phyloP scores from a whole-genome alignment of 2,888 invertebrate species.

The Falcaria lacertinaria region DNA sequence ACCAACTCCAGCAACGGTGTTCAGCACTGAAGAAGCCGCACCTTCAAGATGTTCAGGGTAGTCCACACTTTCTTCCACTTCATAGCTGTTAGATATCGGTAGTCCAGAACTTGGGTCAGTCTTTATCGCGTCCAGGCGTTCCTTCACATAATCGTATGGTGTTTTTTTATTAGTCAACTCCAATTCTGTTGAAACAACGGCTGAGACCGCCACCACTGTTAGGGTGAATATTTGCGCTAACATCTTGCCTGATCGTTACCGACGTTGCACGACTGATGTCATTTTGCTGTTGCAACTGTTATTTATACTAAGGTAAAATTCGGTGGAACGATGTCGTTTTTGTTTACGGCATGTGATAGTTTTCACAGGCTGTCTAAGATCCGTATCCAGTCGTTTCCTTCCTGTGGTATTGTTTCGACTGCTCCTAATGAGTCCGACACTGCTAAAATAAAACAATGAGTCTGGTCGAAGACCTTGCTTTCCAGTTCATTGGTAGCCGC shows the following conservation, averaged over 20 bases:
- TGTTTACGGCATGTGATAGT: constrained; percentile 59
- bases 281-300: constrained; percentile 62
- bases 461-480: constrained; percentile 73
- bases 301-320: constrained; percentile 73
- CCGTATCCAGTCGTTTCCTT: constrained; percentile 68
- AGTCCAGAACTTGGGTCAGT: constrained; percentile 53
- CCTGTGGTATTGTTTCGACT: constrained; percentile 77
- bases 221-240: constrained; percentile 48
- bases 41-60: constrained; percentile 72
- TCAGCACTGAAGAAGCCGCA: constrained; percentile 63
- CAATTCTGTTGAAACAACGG: constrained; percentile 54
- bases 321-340: constrained; percentile 66
- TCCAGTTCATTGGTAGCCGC: constrained; percentile 71
- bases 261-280: constrained; percentile 66
- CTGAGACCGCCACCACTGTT: constrained; percentile 38
- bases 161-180: constrained; percentile 64
- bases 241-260: constrained; percentile 56
- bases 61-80: constrained; percentile 80
- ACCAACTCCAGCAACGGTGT: constrained; percentile 54
- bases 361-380: constrained; percentile 52
- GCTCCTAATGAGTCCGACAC: constrained; percentile 68
- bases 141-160: constrained; percentile 69
- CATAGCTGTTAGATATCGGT: constrained; percentile 73
- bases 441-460: constrained; percentile 67
- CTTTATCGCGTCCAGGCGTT: constrained; percentile 54